A percentile compares a stretch with the other conserved stretches of the same genome.
These are phyloP conservation scores for Anas bernieri DNA, from an alignment of 2,797 vertebrate species.

Conservation along the genomic window DNA sequence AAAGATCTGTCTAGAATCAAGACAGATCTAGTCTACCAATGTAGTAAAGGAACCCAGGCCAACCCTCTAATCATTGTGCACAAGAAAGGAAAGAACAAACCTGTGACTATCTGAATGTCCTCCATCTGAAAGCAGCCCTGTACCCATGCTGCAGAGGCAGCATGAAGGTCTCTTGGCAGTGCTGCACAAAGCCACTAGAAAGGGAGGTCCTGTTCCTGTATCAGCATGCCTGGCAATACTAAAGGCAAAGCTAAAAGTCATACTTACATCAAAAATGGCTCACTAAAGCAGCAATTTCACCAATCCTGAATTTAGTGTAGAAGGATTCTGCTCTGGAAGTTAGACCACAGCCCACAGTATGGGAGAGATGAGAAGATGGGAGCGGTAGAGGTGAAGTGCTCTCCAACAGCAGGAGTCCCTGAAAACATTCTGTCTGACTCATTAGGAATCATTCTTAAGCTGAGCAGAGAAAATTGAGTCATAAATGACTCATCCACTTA, in stretches of 20 bases:
- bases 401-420: slow-evolving; percentile 37
- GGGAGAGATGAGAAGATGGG: neutral
- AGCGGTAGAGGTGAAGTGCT: slow-evolving; percentile 9
- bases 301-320: neutral
- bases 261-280: neutral
- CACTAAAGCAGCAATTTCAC: neutral
- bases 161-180: neutral
- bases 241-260: neutral
- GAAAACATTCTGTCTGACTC: slow-evolving; percentile 59
- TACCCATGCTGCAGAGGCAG: neutral
- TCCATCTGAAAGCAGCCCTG: neutral
- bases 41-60: neutral
- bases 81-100: neutral
- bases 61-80: neutral
- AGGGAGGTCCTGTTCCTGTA: neutral
- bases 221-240: neutral
- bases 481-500: slow-evolving; percentile 62
- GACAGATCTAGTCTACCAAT: neutral
- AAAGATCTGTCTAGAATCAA: neutral
- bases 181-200: neutral
- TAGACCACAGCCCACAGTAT: neutral
- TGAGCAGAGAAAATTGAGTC: slow-evolving; percentile 51
- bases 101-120: neutral
- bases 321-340: slow-evolving; percentile 3
- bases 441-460: slow-evolving; percentile 55